Evolutionary conservation across 2,113 vertebrate genomes (phyloP).

Genomic region (Copsychus sechellarum): DNA sequence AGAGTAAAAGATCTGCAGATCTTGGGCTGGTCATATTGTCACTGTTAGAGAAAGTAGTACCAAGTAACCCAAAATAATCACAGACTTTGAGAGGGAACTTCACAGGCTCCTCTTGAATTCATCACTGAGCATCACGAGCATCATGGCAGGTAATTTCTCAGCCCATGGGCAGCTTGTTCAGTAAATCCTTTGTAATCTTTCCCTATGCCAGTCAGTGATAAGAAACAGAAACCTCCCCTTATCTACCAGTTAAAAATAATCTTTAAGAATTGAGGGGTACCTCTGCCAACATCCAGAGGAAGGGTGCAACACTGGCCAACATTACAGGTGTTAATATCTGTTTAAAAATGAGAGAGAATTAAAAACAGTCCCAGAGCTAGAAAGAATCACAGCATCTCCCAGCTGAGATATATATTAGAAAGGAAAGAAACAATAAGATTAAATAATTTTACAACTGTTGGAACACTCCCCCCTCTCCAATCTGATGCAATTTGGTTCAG

Average conservation of each 20-base stretch:
- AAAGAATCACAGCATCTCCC: background rate
- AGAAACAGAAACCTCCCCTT: background rate
- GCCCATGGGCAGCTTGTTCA: background rate
- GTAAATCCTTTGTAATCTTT: background rate
- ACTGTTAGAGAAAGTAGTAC: background rate
- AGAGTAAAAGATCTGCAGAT: background rate
- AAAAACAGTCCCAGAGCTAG: background rate
- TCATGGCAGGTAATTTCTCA: background rate
- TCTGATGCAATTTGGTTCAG: background rate
- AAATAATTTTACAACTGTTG: background rate
- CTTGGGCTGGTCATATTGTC: background rate
- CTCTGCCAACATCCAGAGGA: background rate
- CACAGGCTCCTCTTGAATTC: background rate
- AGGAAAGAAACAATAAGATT: background rate
- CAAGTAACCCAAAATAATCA: background rate
- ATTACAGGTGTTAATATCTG: background rate
- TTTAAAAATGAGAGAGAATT: background rate
- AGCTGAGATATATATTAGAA: background rate
- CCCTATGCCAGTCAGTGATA: background rate
- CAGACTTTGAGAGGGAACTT: background rate
- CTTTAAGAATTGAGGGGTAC: background rate
- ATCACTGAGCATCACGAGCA: background rate
- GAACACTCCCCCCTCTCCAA: rapidly evolving
- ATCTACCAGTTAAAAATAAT: background rate
- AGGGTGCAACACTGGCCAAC: background rate